These are phyloP conservation scores for Lycocorax pyrrhopterus DNA, from an alignment of 2,113 vertebrate species.

Conservation along the genomic window DNA sequence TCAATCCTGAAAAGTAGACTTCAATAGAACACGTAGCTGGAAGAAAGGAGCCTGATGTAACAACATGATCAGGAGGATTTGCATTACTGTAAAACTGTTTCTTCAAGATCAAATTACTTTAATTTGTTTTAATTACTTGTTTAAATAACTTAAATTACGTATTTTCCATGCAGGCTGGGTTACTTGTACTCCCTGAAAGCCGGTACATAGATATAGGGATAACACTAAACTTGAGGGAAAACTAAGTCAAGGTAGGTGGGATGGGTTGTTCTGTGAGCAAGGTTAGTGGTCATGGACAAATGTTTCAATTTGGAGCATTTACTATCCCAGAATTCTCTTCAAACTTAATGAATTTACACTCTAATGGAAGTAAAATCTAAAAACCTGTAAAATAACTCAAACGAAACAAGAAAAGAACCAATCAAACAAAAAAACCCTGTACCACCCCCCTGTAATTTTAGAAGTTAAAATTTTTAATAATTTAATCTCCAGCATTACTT, in stretches of 20 bases:
- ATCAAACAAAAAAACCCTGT: accelerated
- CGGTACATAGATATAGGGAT: neutral
- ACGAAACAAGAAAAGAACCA: neutral
- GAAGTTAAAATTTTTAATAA: neutral
- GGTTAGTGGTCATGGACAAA: neutral
- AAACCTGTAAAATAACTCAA: neutral
- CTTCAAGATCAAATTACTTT: neutral
- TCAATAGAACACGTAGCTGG: neutral
- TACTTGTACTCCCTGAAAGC: neutral
- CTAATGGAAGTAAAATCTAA: neutral
- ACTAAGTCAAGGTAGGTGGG: neutral
- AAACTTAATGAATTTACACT: neutral
- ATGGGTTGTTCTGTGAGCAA: neutral
- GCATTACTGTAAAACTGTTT: neutral
- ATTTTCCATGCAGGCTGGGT: neutral
- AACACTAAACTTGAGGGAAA: neutral
- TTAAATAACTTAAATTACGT: neutral
- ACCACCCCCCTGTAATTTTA: neutral
- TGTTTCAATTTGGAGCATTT: neutral
- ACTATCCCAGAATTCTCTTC: neutral
- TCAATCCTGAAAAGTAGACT: neutral
- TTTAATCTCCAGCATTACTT: neutral
- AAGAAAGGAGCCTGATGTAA: neutral
- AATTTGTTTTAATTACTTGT: slow-evolving; percentile 1
- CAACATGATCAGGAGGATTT: neutral